Evolutionary conservation across 2,113 vertebrate species (phyloP).

Genomic region (Grantiella picta): DNA sequence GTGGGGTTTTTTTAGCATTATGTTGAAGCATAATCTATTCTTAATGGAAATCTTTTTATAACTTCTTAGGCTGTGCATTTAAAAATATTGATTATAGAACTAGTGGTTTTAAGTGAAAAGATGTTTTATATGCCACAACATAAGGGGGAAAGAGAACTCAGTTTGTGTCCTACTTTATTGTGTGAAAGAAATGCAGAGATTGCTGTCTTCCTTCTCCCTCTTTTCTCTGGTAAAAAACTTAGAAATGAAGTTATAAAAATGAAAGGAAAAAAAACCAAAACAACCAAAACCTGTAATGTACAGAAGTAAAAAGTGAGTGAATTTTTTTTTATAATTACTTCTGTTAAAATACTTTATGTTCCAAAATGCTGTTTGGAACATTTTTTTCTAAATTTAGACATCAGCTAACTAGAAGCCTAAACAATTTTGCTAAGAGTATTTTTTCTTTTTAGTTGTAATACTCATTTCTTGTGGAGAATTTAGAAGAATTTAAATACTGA

Average conservation of each 20-base stretch:
- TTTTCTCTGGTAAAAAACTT: not conserved
- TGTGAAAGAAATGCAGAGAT: not conserved
- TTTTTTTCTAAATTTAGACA: not conserved
- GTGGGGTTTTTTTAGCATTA: not conserved
- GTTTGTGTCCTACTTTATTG: not conserved
- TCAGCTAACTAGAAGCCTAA: not conserved
- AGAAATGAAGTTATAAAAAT: not conserved
- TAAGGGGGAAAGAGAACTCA: not conserved
- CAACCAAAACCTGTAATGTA: not conserved
- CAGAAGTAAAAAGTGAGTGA: not conserved
- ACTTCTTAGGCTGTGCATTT: not conserved
- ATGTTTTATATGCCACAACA: not conserved
- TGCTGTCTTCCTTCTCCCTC: not conserved
- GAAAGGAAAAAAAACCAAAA: not conserved
- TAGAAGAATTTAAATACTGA: not conserved
- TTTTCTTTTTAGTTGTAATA: not conserved
- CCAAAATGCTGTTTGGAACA: not conserved
- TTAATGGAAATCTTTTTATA: constrained; percentile 48
- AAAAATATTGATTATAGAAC: constrained; percentile 13
- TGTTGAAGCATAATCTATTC: not conserved
- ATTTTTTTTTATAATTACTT: not conserved
- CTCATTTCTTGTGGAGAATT: not conserved
- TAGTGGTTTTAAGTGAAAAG: not conserved
- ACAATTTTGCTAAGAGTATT: not conserved
- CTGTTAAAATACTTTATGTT: not conserved